These are phyloP conservation scores for Phalloptychus januarius DNA, from an alignment of 2,797 vertebrate species.

Conservation along the genomic window DNA sequence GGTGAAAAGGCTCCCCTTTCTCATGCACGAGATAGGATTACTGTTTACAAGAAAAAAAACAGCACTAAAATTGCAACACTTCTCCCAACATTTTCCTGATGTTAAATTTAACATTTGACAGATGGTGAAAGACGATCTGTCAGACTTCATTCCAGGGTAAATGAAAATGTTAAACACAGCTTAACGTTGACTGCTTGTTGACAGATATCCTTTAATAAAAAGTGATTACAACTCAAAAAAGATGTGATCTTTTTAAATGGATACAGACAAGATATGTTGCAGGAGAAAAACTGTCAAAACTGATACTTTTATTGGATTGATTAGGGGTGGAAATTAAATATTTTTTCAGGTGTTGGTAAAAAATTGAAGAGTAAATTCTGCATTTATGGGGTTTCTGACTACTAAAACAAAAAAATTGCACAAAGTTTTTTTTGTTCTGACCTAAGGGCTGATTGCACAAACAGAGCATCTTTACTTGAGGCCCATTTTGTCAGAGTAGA, in stretches of 20 bases:
- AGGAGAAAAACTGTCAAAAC: neutral
- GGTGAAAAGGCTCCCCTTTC: slow-evolving; percentile 65
- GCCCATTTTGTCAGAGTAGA: slow-evolving; percentile 14
- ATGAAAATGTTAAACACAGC: neutral
- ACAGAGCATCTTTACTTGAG: neutral
- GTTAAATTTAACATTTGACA: slow-evolving; percentile 14
- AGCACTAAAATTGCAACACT: slow-evolving; percentile 53
- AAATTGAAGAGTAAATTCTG: neutral
- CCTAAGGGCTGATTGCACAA: slow-evolving; percentile 27
- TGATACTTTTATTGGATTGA: neutral
- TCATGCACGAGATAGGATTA: slow-evolving; percentile 68
- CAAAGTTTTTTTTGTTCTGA: slow-evolving; percentile 14
- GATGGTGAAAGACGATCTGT: neutral
- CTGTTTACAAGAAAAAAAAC: slow-evolving; percentile 71
- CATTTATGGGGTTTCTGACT: slow-evolving; percentile 28
- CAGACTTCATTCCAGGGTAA: neutral
- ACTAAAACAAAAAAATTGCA: slow-evolving; percentile 11
- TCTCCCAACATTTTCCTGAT: slow-evolving; percentile 14
- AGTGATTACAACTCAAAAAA: neutral
- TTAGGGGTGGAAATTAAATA: neutral
- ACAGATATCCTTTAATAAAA: slow-evolving; percentile 1
- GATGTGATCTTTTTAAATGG: neutral
- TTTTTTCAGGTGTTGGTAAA: neutral
- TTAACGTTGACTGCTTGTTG: neutral
- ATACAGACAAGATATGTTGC: neutral